Evolutionary conservation across 2,888 invertebrate genomes (phyloP), one percentile per base, ranked within the genome.

Genomic region (Tachina grossa): DNA sequence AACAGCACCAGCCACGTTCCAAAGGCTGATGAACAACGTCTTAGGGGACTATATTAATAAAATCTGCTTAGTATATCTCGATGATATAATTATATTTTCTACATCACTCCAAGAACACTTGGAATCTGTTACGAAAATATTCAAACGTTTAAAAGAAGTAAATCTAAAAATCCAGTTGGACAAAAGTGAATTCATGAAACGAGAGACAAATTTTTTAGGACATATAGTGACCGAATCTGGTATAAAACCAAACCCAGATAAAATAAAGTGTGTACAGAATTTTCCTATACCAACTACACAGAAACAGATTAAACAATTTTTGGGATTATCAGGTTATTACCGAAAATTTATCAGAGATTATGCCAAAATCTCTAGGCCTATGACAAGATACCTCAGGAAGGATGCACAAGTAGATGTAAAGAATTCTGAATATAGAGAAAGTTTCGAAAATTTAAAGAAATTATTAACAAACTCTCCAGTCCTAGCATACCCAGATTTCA

Each of bases 401-500:
- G 31, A 31, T 31, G 31, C 31, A 31, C 31, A 31, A 31, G 31
- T 31, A 31, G 16, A 53, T 16, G 22, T 10, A 68, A 9, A 13
- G 63, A n/a, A 76, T n/a, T 68, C 16, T 65, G 61, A 31, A 31
- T 31, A 31, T 4, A 31, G 31, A 31, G 31, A 31, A 31, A 31
- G 31, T 31, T 31, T 31, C 31, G 31, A 31, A 31, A 31, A 31
- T 31, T 22, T 31, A 31, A 31, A 31, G 31, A 31, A 22, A 22
- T 22, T 22, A 2, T 22, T 22, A 22, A 22, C 22, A 22, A 22
- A 22, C n/a, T 31, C 65, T 8, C 78, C 68, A 8, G 51, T 79
- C 2, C n/a, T 79, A 9, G 31, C 31, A 68, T 68, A 74, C 57
- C 59, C 74, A 11, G 79, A 75, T 53, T 84, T 78, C 9, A 65